phyloP scores from a whole-genome alignment of 2,888 invertebrate species.

The Carcina quercana region DNA sequence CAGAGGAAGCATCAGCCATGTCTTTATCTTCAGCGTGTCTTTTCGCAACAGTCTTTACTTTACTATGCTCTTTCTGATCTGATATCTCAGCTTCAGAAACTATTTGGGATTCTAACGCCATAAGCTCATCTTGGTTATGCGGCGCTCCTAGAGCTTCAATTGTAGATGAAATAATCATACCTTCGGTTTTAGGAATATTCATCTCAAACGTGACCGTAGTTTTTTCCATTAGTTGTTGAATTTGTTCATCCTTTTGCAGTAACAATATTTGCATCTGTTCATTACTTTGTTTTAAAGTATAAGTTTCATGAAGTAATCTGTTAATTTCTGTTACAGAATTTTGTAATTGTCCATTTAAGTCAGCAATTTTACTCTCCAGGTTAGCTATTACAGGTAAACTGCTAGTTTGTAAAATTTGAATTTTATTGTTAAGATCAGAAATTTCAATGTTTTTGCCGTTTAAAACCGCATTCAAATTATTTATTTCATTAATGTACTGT shows the following conservation, averaged over 20 bases:
- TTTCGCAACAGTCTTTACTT: slow-evolving; percentile 31
- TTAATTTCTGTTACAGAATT: slow-evolving; percentile 27
- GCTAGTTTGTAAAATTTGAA: slow-evolving; percentile 35
- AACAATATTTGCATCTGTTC: slow-evolving; percentile 34
- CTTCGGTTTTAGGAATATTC: slow-evolving; percentile 69
- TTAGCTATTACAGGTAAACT: slow-evolving; percentile 29
- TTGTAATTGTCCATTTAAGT: slow-evolving; percentile 43
- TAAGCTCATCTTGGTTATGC: slow-evolving; percentile 33
- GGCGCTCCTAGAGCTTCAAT: slow-evolving; percentile 50
- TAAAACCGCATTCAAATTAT: slow-evolving; percentile 66
- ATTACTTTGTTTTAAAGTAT: slow-evolving; percentile 33
- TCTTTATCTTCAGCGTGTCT: slow-evolving; percentile 20
- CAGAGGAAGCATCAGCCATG: slow-evolving; percentile 9
- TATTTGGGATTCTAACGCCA: slow-evolving; percentile 58
- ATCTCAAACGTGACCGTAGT: slow-evolving; percentile 60
- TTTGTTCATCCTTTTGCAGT: slow-evolving; percentile 44
- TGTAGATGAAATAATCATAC: slow-evolving; percentile 62
- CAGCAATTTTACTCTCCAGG: slow-evolving; percentile 40
- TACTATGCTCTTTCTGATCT: slow-evolving; percentile 27
- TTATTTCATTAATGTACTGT: slow-evolving; percentile 72
- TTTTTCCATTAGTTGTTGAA: slow-evolving; percentile 49
- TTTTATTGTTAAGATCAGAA: slow-evolving; percentile 37
- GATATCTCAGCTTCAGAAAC: no score
- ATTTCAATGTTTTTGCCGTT: slow-evolving; percentile 66
- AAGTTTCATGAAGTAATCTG: slow-evolving; percentile 26